Conservation (phyloP, 1,140 invertebrate species). For the Sycophaga agraensis region DNA sequence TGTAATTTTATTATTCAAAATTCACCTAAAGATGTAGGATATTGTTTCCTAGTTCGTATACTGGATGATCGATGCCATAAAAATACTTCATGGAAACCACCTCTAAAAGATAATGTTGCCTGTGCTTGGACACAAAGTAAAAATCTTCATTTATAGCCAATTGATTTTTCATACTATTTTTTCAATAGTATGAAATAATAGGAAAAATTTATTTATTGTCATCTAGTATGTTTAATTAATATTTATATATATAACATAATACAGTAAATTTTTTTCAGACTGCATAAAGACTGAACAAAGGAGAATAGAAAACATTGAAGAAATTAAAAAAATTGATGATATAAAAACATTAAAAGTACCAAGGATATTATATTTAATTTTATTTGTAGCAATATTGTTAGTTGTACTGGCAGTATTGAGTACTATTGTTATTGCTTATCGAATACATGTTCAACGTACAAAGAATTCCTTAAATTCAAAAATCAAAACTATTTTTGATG, state of each 20-base stretch:
- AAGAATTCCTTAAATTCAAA: slow-evolving; percentile 7
- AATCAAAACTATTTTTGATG: slow-evolving; percentile 5
- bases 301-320: background rate
- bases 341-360: slow-evolving; percentile 1
- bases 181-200: too few species aligned
- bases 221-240: too few species aligned
- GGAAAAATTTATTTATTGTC: background rate
- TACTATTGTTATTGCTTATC: slow-evolving; percentile 9
- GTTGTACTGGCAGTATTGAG: slow-evolving; percentile 23
- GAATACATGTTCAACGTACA: background rate
- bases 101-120: slow-evolving; percentile 10
- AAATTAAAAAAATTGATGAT: slow-evolving; percentile 1
- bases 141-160: too few species aligned
- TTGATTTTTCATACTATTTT: too few species aligned
- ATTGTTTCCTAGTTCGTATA: slow-evolving; percentile 32
- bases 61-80: slow-evolving; percentile 32
- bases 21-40: slow-evolving; percentile 25
- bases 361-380: slow-evolving; percentile 13
- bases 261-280: slow-evolving; percentile 18
- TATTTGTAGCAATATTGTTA: slow-evolving; percentile 26
- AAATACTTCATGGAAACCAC: slow-evolving; percentile 34
- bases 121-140: slow-evolving; percentile 34
- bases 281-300: slow-evolving; percentile 15
- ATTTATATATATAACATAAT: background rate
- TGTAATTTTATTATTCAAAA: slow-evolving; percentile 33